A percentile compares a stretch with the other conserved stretches of the same genome.
phyloP scores from a whole-genome alignment of 1,140 invertebrate genomes.

The Steinernema khuongi region DNA sequence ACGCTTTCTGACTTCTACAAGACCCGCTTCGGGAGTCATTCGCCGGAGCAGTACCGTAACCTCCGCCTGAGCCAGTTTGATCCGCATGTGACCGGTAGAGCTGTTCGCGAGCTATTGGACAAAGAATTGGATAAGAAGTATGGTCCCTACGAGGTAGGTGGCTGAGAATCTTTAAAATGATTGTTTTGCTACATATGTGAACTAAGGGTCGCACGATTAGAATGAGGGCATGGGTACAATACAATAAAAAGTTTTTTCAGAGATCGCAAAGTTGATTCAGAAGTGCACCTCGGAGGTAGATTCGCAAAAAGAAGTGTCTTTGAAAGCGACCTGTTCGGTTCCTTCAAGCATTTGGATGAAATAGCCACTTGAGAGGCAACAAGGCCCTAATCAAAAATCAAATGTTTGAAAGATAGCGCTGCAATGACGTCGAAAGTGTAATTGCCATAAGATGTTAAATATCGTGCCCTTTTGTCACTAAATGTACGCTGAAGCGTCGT shows the following conservation, averaged over 20 bases:
- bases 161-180: background rate
- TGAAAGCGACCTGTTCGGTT: too few relatives aligned
- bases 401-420: too few relatives aligned
- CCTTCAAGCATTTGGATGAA: too few relatives aligned
- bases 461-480: background rate
- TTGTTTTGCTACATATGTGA: conserved; percentile 13
- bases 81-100: conserved; percentile 23
- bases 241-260: conserved; percentile 16
- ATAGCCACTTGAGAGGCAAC: too few relatives aligned
- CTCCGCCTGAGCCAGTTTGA: conserved; percentile 31
- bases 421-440: background rate
- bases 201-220: background rate
- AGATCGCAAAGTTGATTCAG: too few relatives aligned
- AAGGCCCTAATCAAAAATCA: too few relatives aligned
- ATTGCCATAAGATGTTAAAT: background rate
- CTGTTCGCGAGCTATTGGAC: conserved; percentile 25
- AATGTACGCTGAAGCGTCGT: background rate
- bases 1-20: conserved; percentile 19
- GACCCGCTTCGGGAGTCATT: conserved; percentile 39
- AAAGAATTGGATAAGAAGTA: conserved; percentile 27
- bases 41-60: conserved; percentile 41
- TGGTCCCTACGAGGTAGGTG: conserved; percentile 30
- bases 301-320: too few relatives aligned
- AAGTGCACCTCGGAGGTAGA: too few relatives aligned
- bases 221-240: background rate